These are phyloP conservation scores for Cyanocitta stelleri DNA, from an alignment of 2,113 vertebrate genomes.

Conservation along the genomic window DNA sequence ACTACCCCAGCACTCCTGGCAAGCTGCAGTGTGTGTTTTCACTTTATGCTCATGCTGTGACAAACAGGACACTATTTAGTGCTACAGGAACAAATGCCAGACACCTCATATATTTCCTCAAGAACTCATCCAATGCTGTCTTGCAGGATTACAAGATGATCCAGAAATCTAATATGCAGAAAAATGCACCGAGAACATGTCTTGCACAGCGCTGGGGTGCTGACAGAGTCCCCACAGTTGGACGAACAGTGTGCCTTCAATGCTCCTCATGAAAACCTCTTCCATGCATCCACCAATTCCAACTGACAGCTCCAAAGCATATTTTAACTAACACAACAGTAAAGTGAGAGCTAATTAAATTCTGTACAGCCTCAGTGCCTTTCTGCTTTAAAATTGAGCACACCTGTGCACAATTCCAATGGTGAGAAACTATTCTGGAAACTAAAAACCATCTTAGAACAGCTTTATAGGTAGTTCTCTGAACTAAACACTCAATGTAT, in stretches of 20 bases:
- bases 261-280: rapidly evolving
- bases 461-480: neutral
- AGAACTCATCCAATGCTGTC: neutral
- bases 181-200: neutral
- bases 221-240: neutral
- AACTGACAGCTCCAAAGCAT: neutral
- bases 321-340: neutral
- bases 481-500: neutral
- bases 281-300: neutral
- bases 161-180: neutral
- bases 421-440: neutral
- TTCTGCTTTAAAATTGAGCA: neutral
- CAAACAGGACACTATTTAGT: neutral
- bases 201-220: rapidly evolving
- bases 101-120: neutral
- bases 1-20: neutral
- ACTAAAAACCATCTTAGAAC: neutral
- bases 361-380: neutral
- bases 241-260: neutral
- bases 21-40: neutral
- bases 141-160: neutral
- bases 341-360: neutral
- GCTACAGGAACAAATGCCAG: neutral
- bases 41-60: rapidly evolving
- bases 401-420: neutral